Conservation (phyloP, 2,888 invertebrate species). For the Apamea epomidion region DNA sequence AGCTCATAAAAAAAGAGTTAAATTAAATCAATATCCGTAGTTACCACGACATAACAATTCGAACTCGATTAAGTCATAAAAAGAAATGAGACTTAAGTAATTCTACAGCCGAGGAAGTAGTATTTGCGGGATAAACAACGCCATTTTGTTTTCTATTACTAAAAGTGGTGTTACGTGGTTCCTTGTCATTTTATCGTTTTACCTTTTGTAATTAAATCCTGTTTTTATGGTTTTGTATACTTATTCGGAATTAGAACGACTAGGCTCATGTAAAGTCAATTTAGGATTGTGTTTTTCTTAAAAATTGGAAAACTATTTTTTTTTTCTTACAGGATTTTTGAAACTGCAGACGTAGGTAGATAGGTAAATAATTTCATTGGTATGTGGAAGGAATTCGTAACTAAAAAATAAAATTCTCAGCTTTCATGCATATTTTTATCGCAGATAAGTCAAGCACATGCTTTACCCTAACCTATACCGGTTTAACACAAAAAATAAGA, state of each 20-base stretch:
- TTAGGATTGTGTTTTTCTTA: not conserved
- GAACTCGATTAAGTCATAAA: slow-evolving; percentile 50
- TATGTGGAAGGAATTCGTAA: too few species aligned
- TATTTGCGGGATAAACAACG: slow-evolving; percentile 39
- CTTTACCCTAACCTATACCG: too few species aligned
- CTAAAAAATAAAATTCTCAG: too few species aligned
- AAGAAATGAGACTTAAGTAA: slow-evolving; percentile 33
- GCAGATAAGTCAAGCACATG: not conserved
- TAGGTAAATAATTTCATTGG: not conserved
- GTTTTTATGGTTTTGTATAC: not conserved
- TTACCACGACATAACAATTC: slow-evolving; percentile 21
- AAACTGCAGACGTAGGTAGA: too few species aligned
- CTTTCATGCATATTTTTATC: not conserved
- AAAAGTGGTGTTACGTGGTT: slow-evolving; percentile 11
- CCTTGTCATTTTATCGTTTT: not conserved
- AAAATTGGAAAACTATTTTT: not conserved
- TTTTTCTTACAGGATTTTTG: not conserved
- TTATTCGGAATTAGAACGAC: not conserved
- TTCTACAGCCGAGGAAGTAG: slow-evolving; percentile 18
- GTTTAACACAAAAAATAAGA: not conserved
- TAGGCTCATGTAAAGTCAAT: not conserved
- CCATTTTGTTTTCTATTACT: slow-evolving; percentile 44
- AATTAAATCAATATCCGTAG: slow-evolving; percentile 24
- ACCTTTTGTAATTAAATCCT: not conserved
- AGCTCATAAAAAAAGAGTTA: slow-evolving; percentile 14